These are phyloP conservation scores for Drosophila repleta DNA, from an alignment of 1,140 invertebrate genomes.

Conservation along the genomic window DNA sequence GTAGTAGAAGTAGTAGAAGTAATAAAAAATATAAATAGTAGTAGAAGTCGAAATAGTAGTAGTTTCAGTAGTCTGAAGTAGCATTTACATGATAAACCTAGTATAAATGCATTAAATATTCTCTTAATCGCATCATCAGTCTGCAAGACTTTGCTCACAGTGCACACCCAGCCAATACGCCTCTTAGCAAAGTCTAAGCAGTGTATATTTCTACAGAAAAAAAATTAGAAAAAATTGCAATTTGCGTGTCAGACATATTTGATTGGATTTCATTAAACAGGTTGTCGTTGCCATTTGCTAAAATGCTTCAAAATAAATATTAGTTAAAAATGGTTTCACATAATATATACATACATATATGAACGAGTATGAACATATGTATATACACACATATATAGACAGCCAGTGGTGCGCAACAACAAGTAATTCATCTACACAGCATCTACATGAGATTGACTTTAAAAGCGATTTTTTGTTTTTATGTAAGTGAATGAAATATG, in stretches of 20 bases:
- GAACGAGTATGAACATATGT: not conserved
- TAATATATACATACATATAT: too few relatives aligned
- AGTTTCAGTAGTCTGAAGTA: too few relatives aligned
- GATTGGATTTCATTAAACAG: conserved; percentile 45
- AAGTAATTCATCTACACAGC: not conserved
- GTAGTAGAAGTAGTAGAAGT: too few relatives aligned
- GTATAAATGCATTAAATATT: too few relatives aligned
- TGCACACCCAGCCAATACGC: not conserved
- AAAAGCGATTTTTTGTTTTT: conserved; percentile 36
- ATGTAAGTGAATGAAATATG: conserved; percentile 65
- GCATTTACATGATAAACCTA: too few relatives aligned
- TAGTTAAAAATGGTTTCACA: not conserved
- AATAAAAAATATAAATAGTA: too few relatives aligned
- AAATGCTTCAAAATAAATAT: conserved; percentile 22
- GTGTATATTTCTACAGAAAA: too few relatives aligned
- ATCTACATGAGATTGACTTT: conserved; percentile 49
- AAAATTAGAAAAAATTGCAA: conserved; percentile 12
- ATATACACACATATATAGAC: not conserved
- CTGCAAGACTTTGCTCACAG: too few relatives aligned
- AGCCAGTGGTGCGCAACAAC: not conserved
- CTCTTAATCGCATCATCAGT: too few relatives aligned
- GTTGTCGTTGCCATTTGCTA: conserved; percentile 15
- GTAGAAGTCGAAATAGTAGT: too few relatives aligned
- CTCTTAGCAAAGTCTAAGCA: not conserved
- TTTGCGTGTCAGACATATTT: conserved; percentile 41